These are phyloP conservation scores for Scortum barcoo DNA, from an alignment of 2,113 vertebrate genomes.

Conservation along the genomic window DNA sequence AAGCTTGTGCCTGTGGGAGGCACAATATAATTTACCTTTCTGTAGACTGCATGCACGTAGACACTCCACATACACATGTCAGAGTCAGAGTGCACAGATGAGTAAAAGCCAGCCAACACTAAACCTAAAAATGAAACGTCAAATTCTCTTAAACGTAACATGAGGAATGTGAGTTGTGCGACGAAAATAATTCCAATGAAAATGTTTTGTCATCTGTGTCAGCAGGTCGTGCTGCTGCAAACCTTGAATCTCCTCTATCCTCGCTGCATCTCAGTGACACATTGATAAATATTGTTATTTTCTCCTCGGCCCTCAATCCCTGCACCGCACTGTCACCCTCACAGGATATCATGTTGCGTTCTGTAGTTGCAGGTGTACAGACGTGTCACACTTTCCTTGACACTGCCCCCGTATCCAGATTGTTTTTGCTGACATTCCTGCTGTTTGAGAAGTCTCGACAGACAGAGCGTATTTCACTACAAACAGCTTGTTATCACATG, in stretches of 20 bases:
- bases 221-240: conserved; percentile 13
- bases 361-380: conserved; percentile 3
- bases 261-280: conserved; percentile 14
- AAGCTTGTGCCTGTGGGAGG: conserved; percentile 14
- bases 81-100: neutral
- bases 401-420: neutral
- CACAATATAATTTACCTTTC: neutral
- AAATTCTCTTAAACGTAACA: neutral
- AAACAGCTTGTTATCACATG: conserved; percentile 37
- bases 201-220: conserved; percentile 32
- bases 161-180: neutral
- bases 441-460: conserved; percentile 4
- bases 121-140: neutral
- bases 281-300: conserved; percentile 12
- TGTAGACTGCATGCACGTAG: neutral
- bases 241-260: conserved; percentile 4
- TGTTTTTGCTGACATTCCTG: conserved; percentile 23
- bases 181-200: conserved; percentile 1
- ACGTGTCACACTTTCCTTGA: conserved; percentile 2
- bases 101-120: neutral
- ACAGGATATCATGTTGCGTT: conserved; percentile 19
- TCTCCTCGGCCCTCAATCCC: neutral
- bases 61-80: neutral
- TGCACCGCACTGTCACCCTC: conserved; percentile 9
- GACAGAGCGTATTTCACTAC: neutral